Conservation (phyloP, 92 coral and sea anemone species). For the Actinernus sp. region DNA sequence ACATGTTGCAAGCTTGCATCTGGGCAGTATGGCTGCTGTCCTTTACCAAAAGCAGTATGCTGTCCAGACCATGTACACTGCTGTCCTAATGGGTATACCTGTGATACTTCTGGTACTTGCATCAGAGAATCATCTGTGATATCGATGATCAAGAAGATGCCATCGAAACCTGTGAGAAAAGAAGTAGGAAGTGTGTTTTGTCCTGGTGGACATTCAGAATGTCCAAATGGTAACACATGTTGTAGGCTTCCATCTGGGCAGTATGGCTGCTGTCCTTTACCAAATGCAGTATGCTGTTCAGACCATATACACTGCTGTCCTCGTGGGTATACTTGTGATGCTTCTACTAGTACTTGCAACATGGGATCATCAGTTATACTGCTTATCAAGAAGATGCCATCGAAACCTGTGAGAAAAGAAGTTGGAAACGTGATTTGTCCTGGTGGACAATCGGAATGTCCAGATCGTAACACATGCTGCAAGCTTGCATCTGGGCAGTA, state of each 20-base stretch:
- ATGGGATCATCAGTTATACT: constrained; percentile 18
- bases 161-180: background rate
- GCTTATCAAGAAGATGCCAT: constrained; percentile 5
- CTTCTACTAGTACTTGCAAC: constrained; percentile 25
- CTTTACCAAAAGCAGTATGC: constrained; percentile 76
- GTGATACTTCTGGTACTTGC: constrained; percentile 42
- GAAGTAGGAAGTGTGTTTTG: constrained; percentile 3
- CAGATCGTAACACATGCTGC: constrained; percentile 66
- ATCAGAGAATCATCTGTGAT: constrained; percentile 7
- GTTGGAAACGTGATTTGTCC: constrained; percentile 57
- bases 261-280: constrained; percentile 52
- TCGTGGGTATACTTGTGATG: constrained; percentile 49
- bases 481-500: constrained; percentile 21
- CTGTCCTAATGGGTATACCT: constrained; percentile 76
- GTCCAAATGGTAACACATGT: constrained; percentile 48
- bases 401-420: constrained; percentile 8
- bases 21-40: constrained; percentile 79
- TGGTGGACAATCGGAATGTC: constrained; percentile 49
- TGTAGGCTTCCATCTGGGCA: constrained; percentile 20
- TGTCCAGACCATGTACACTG: constrained; percentile 76
- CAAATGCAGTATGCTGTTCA: constrained; percentile 50
- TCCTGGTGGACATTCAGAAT: constrained; percentile 34
- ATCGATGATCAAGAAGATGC: constrained; percentile 19
- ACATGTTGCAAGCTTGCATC: constrained; percentile 63
- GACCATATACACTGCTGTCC: constrained; percentile 70